Conservation (phyloP, 2,888 invertebrate genomes). For the Dendrolimus houi region DNA sequence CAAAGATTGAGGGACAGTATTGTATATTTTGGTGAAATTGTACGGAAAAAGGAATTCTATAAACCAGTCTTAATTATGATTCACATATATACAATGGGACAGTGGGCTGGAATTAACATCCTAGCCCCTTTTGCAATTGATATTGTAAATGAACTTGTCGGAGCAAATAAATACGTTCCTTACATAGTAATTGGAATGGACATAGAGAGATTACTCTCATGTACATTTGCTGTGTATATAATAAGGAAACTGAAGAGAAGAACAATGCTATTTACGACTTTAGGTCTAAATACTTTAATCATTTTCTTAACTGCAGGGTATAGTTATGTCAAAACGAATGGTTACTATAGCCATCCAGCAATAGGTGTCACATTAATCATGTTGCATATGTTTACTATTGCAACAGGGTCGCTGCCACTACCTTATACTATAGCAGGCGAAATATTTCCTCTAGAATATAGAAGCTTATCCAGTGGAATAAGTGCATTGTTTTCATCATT, state of each 20-base stretch:
- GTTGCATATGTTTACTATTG: constrained; percentile 14
- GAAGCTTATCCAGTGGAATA: constrained; percentile 73
- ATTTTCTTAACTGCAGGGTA: constrained; percentile 9
- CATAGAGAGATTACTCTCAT: constrained; percentile 8
- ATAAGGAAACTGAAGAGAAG: constrained; percentile 11
- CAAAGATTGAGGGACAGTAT: constrained; percentile 3
- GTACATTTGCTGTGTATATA: constrained; percentile 8
- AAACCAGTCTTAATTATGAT: constrained; percentile 42
- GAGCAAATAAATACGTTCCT: background rate
- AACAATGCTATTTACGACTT: constrained; percentile 9
- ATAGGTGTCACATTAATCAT: constrained; percentile 12
- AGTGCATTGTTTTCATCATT: constrained; percentile 67
- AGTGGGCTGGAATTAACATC: constrained; percentile 14
- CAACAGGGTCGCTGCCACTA: constrained; percentile 12
- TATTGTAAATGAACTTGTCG: constrained; percentile 3
- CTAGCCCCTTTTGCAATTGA: constrained; percentile 9
- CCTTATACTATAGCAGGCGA: constrained; percentile 68
- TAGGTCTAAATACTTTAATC: constrained; percentile 6
- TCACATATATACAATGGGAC: constrained; percentile 11
- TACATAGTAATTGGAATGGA: constrained; percentile 1
- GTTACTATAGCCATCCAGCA: constrained; percentile 6
- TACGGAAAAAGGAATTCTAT: constrained; percentile 44
- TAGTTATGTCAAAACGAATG: constrained; percentile 8
- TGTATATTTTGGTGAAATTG: constrained; percentile 4
- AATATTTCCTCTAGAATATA: constrained; percentile 68